These are phyloP conservation scores for Heterodera filipjevi DNA, from an alignment of 2,888 invertebrate species.

Conservation along the genomic window DNA sequence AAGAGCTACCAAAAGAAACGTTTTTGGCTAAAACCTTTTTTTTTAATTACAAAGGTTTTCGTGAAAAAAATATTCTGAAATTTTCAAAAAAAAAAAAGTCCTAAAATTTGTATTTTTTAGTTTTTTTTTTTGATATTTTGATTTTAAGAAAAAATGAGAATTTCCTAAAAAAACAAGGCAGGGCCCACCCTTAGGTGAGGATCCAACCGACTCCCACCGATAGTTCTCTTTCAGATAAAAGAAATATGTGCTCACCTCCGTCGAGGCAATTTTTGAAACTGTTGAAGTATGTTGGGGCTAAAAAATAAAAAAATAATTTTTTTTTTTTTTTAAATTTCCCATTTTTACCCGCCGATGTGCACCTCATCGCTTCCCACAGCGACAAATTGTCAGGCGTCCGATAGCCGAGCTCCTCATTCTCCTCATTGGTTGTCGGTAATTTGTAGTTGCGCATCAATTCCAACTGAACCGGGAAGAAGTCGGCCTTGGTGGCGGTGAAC, in stretches of 20 bases:
- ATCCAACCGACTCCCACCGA: too few relatives aligned
- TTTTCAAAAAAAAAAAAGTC: background rate
- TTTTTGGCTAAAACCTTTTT: too few relatives aligned
- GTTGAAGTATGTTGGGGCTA: constrained; percentile 89
- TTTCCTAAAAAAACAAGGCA: too few relatives aligned
- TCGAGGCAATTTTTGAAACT: constrained; percentile 65
- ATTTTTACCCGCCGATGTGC: constrained; percentile 78
- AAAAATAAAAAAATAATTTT: background rate
- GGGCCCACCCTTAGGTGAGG: too few relatives aligned
- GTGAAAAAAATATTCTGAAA: too few relatives aligned
- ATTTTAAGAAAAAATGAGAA: constrained; percentile 65
- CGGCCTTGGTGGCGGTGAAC: constrained; percentile 86
- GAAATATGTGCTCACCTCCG: constrained; percentile 56
- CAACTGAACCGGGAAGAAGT: constrained; percentile 87
- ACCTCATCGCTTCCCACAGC: constrained; percentile 90
- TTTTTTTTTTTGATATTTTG: too few relatives aligned
- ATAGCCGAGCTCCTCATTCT: constrained; percentile 60
- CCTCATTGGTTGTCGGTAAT: constrained; percentile 55
- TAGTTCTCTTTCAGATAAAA: too few relatives aligned
- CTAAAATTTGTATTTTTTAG: too few relatives aligned
- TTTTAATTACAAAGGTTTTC: too few relatives aligned
- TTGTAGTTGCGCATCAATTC: constrained; percentile 91
- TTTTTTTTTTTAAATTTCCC: too few relatives aligned
- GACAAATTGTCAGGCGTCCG: constrained; percentile 71
- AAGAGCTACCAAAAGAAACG: too few relatives aligned